A percentile compares a stretch with the other conserved stretches of the same genome.
Evolutionary conservation across 2,113 vertebrate genomes (phyloP).

Genomic region (Saccopteryx bilineata): DNA sequence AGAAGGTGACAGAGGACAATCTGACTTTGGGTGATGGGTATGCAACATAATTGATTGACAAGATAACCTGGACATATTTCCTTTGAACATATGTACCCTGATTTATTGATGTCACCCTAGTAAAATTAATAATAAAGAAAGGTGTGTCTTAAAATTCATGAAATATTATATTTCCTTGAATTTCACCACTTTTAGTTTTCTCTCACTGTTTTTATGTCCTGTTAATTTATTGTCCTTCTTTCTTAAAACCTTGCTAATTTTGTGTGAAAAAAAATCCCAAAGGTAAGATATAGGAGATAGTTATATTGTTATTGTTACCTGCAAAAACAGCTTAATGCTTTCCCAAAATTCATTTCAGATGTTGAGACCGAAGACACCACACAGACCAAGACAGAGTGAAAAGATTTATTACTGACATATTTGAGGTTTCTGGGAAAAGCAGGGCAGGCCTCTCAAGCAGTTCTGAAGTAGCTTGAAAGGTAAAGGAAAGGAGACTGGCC

Average conservation of each 20-base stretch:
- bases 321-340: neutral
- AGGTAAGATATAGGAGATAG: neutral
- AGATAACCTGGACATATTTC: too few species aligned
- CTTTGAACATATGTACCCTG: too few species aligned
- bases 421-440: neutral
- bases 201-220: neutral
- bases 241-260: neutral
- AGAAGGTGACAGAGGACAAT: too few species aligned
- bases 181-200: neutral
- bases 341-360: neutral
- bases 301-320: neutral
- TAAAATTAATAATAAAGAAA: neutral
- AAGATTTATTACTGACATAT: neutral
- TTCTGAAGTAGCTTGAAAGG: neutral
- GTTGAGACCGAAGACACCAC: neutral
- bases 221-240: neutral
- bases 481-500: neutral
- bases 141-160: neutral
- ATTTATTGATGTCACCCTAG: too few species aligned
- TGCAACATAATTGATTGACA: too few species aligned
- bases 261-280: neutral
- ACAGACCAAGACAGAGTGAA: neutral
- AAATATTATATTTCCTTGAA: neutral
- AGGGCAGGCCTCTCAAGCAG: neutral
- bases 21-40: too few species aligned